phyloP scores from a whole-genome alignment of 1,140 invertebrate genomes.

The Pseudoatta argentina region DNA sequence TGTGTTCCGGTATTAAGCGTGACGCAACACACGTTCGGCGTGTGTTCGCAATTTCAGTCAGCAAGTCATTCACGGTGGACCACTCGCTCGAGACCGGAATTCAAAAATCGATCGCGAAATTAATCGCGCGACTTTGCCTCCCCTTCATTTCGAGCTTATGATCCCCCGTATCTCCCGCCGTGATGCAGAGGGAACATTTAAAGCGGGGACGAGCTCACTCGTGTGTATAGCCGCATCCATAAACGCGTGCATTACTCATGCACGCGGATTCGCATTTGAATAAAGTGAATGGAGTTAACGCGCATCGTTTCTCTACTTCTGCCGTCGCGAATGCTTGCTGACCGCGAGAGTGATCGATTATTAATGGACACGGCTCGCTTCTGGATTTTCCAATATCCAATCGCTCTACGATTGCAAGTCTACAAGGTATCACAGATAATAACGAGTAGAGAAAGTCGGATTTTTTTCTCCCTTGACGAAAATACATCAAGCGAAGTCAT shows the following conservation, averaged over 20 bases:
- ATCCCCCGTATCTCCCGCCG: not conserved
- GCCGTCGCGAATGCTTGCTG: not conserved
- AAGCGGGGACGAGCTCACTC: conserved; percentile 11
- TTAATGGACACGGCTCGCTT: conserved; percentile 22
- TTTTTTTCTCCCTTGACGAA: not conserved
- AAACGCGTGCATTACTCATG: conserved; percentile 59
- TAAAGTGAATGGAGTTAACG: conserved; percentile 58
- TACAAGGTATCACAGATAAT: not conserved
- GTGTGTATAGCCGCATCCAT: conserved; percentile 19
- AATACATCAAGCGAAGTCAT: not conserved
- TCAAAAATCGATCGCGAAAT: conserved; percentile 61
- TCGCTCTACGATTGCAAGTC: not conserved
- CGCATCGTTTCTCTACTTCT: conserved; percentile 38
- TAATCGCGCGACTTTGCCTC: conserved; percentile 55
- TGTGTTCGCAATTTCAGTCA: conserved; percentile 42
- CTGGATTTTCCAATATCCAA: not conserved
- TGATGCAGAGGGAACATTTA: conserved; percentile 28
- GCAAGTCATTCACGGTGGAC: conserved; percentile 22
- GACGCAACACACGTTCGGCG: conserved; percentile 19
- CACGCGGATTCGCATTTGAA: conserved; percentile 46
- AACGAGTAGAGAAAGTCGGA: not conserved
- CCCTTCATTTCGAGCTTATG: not conserved
- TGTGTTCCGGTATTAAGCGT: conserved; percentile 42
- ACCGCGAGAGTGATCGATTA: conserved; percentile 21
- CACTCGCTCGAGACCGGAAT: conserved; percentile 33